These are phyloP conservation scores for Mastigias papua DNA, from an alignment of 30 jellyfish, hydroid and myxozoan genomes.

Conservation along the genomic window DNA sequence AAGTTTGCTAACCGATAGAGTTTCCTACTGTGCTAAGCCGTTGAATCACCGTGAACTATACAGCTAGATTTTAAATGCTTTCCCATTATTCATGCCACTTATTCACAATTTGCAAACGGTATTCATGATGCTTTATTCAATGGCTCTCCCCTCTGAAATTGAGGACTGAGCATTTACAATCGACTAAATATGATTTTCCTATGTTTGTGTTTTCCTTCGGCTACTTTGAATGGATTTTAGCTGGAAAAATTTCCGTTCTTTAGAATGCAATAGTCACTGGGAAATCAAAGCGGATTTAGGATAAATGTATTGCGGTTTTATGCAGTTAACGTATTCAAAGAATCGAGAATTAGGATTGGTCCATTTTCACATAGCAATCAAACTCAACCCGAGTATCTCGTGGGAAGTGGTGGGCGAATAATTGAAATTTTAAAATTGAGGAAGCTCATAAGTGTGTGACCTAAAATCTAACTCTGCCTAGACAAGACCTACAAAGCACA, in stretches of 20 bases:
- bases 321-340: background rate
- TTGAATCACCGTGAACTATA: background rate
- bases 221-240: background rate
- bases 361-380: no score
- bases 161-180: background rate
- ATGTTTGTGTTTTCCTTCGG: background rate
- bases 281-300: background rate
- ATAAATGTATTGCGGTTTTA: background rate
- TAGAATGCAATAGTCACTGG: background rate
- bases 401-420: no score
- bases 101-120: background rate
- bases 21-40: conserved; percentile 1
- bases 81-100: background rate
- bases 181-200: background rate
- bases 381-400: no score
- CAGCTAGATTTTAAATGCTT: background rate
- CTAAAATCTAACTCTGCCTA: no score
- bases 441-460: no score
- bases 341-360: no score
- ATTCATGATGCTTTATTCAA: background rate
- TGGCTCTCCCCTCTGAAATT: background rate
- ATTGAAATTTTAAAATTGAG: no score
- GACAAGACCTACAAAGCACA: background rate
- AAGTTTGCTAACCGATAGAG: conserved; percentile 11
- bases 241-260: background rate